Base-by-base conservation (phyloP, 2,888 invertebrate species). In the Tanypteryx hageni region DNA sequence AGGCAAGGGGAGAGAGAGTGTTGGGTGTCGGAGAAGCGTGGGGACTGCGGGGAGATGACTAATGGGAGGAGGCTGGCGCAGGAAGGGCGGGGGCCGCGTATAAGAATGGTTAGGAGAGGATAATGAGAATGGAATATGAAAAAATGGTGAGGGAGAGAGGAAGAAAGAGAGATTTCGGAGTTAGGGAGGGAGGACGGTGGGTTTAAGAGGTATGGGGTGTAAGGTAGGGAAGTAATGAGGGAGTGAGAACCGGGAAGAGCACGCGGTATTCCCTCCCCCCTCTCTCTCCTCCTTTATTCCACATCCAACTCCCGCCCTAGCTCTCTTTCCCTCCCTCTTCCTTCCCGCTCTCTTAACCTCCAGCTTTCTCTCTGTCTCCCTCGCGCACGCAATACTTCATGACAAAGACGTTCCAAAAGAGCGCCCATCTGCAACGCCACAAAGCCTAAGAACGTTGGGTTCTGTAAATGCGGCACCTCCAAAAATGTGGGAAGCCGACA, bases 11-110 rank as follows among this genome's bases (percentile, higher is more conserved):
- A 44, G 44, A 44, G 44, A 83, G 83, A 83, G 83, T 56, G 57
- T 57, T 11, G 44, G 83, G 83, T 31, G 83, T 83, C 31, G 83
- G 31, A 44, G 56, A 56, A 31, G 83, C 83, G 83, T 83, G 83
- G 82, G 82, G 18, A 68, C 68, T 22, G 22, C 68, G 68, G 68
- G 76, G 76, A 76, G 76, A 76, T 76, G 76, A 76, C 76, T 76
- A 76, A 76, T 76, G 76, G 76, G 76, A 22, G 44, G 44, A 44
- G 44, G 44, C 44, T 44, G 44, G 44, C 44, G 44, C 44, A 76
- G 76, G 76, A 76, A 76, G 76, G 76, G 76, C 76, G 44, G 44
- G 44, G 44, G 44, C 44, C 44, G 44, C 44, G 76, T 76, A 76
- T 76, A 27, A 76, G 76, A 76, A 76, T 76, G 76, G 76, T 22